phyloP scores from a whole-genome alignment of 2,888 invertebrate species.

The Cerastis rubricosa region DNA sequence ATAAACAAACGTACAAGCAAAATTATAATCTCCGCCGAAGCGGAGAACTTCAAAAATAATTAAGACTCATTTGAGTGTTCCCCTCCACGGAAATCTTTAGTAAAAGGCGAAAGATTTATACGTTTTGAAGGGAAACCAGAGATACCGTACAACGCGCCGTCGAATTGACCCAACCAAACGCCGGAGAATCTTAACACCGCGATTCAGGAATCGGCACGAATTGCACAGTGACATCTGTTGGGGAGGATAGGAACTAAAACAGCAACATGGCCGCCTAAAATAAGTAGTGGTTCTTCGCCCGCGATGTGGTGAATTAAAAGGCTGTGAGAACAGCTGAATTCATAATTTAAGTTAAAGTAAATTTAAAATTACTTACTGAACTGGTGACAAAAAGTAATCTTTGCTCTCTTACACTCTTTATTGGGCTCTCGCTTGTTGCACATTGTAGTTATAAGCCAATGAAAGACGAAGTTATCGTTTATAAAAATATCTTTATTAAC shows the following conservation, averaged over 20 bases:
- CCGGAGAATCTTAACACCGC: constrained; percentile 56
- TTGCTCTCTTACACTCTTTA: background rate
- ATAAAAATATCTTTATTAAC: background rate
- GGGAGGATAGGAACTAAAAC: constrained; percentile 10
- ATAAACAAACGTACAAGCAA: background rate
- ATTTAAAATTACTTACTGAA: background rate
- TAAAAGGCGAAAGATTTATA: constrained; percentile 95
- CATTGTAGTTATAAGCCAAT: background rate
- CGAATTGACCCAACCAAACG: constrained; percentile 49
- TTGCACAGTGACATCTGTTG: constrained; percentile 55
- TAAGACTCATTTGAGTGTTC: constrained; percentile 93
- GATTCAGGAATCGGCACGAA: constrained; percentile 44
- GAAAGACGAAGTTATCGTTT: background rate
- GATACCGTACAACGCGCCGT: rapidly evolving
- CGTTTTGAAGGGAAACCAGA: constrained; percentile 93
- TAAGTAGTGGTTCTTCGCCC: background rate
- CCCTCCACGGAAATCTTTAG: constrained; percentile 95
- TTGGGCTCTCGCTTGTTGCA: background rate
- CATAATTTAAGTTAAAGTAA: background rate
- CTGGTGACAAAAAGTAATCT: background rate
- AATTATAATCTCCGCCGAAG: constrained; percentile 43
- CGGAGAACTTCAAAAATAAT: constrained; percentile 23
- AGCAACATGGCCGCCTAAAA: background rate
- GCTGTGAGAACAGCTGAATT: background rate
- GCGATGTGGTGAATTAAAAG: background rate